Base-by-base conservation (phyloP, 2,797 vertebrate genomes). In the Crossoptilon crossoptilon region DNA sequence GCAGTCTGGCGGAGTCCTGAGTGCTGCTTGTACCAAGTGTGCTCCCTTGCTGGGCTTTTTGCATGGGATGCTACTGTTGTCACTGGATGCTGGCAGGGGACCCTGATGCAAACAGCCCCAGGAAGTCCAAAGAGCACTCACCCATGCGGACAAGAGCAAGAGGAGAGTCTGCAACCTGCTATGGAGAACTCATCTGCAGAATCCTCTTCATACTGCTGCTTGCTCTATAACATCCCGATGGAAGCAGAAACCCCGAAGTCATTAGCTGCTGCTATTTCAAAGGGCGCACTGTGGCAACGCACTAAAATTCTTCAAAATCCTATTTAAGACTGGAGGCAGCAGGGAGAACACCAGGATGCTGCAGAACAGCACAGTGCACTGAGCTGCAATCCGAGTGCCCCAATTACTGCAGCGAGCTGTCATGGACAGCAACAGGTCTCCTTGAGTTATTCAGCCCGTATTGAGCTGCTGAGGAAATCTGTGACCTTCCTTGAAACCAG, bases 401-500 rank as follows among this genome's bases (percentile, higher is more conserved):
- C 23, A 22, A 67, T 68, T 26, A 31, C 33, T 62, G 15, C 3
- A 1, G 8, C 55, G 53, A 92, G 26, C 22, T 39, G n/a, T 49
- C 64, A 22, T 10, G 13, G 68, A 77, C 79, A 8, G 62, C 67
- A 93, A 94, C 87, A 95, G 49, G 71, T 90, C 62, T 90, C 29
- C 77, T 64, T 35, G 24, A 90, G 58, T 70, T 80, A 76, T 62
- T 76, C 85, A 63, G 27, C 19, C 68, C 53, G 39, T 64, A 48
- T 29, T 84, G 85, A 78, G 37, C 74, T 88, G 73, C 56, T 76
- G 48, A 58, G 70, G 91, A 75, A 91, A 66, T 27, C 16, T 80
- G 41, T 95, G 87, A 93, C 78, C 87, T 89, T 94, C 87, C 59
- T 80, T 94, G 90, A 92, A 94, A 92, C 62, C 35, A 33, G 83